phyloP scores from a whole-genome alignment of 2,888 invertebrate species.

The Drosophila subquinaria region DNA sequence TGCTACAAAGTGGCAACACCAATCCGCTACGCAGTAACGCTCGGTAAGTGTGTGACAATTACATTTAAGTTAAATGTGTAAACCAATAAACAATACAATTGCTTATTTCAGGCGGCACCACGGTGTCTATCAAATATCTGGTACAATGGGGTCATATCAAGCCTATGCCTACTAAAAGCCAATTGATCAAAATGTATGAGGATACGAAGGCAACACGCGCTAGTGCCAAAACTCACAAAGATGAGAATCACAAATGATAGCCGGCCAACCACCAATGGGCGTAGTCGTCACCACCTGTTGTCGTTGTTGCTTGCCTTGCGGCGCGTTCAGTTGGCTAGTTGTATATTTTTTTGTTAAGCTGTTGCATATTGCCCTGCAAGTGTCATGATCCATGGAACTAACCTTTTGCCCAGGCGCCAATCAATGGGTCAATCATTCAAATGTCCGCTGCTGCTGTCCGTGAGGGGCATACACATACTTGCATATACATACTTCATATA shows the following conservation, averaged over 20 bases:
- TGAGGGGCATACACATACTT: slow-evolving; percentile 3
- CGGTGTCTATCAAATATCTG: slow-evolving; percentile 92
- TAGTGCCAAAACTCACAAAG: slow-evolving; percentile 66
- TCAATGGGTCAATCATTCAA: slow-evolving; percentile 9
- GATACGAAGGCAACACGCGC: slow-evolving; percentile 85
- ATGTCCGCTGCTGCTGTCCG: slow-evolving; percentile 11
- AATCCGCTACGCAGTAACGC: slow-evolving; percentile 95
- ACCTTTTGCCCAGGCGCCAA: slow-evolving; percentile 34
- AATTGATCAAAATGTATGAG: slow-evolving; percentile 88
- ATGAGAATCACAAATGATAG: slow-evolving; percentile 68
- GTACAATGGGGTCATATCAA: slow-evolving; percentile 92
- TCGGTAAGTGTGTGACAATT: slow-evolving; percentile 87
- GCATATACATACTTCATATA: slow-evolving; percentile 22
- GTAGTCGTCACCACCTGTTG: slow-evolving; percentile 30
- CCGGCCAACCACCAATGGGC: slow-evolving; percentile 13
- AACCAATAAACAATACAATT: background rate
- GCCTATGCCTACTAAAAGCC: slow-evolving; percentile 91
- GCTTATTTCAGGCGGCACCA: slow-evolving; percentile 90
- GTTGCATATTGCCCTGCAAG: slow-evolving; percentile 34
- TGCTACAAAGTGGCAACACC: slow-evolving; percentile 97
- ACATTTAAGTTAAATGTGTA: background rate
- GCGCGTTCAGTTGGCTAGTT: slow-evolving; percentile 61
- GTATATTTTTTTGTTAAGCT: slow-evolving; percentile 62
- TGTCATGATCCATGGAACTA: slow-evolving; percentile 33
- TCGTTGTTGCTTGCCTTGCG: slow-evolving; percentile 30